Evolutionary conservation across 2,888 invertebrate species (phyloP), one percentile per base, ranked within the genome.

Genomic region (Horisme vitalbata): DNA sequence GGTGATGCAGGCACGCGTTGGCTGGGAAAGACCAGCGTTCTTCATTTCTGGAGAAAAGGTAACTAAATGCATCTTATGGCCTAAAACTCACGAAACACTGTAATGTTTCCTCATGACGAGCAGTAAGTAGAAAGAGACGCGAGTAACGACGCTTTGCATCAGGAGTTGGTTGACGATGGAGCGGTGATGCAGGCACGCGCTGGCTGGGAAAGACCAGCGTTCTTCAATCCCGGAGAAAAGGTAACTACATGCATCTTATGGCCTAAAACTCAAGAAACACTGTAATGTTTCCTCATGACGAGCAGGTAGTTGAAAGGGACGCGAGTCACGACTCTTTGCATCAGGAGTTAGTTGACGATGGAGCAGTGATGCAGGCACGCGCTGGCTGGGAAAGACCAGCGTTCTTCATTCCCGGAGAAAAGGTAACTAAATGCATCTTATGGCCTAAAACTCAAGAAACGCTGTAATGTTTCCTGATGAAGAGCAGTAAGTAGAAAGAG

Each of bases 21-120:
- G 97, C 0, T 97, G 96, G 95, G 97, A 97, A 74, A 85, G 97
- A 51, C 97, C 97, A 0, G 96, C 94, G 0, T 97, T 96, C 91
- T 97, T 93, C 66, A 68, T 93, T 35, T 79, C 80, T 0, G 86
- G 85, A 2, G 78, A 87, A 50, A 84, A 73, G 75, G 84, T 26
- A 26, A n/a, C 20, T 37, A 13, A 21, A 6, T 20, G 4, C 11
- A n/a, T n/a, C n/a, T n/a, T n/a, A n/a, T n/a, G n/a, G n/a, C n/a
- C n/a, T n/a, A n/a, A n/a, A n/a, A n/a, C n/a, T 93, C 0, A 94
- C 93, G 61, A 97, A 97, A 80, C 97, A 97, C 71, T 51, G 65
- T 87, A 0, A 94, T 95, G 6, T 97, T 95, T 73, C 95, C 95
- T 0, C 91, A 96, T 63, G 96, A 97, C 71, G 95, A 97, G 71